Evolutionary conservation across 1,140 invertebrate species (phyloP).

Genomic region (Pseudomyrmex pallidus): DNA sequence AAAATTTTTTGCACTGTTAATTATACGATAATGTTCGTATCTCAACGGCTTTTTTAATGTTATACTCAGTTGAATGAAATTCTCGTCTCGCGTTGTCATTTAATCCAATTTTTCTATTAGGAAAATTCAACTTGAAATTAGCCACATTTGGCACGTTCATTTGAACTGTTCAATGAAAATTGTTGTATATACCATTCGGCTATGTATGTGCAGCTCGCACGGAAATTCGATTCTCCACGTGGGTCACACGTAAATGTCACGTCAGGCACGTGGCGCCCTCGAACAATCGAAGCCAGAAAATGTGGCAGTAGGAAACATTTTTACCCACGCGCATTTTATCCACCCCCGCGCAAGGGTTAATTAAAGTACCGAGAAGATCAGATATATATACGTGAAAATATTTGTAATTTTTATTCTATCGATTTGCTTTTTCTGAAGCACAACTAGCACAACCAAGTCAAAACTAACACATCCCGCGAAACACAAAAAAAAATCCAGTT

Average conservation of each 20-base stretch:
- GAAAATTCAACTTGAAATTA: not conserved
- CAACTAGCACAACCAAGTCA: too few relatives aligned
- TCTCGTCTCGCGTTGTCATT: conserved; percentile 17
- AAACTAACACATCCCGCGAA: too few relatives aligned
- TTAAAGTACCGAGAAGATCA: not conserved
- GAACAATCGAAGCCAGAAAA: conserved; percentile 58
- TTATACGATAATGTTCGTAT: not conserved
- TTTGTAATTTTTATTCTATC: too few relatives aligned
- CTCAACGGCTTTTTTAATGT: not conserved
- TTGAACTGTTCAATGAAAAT: conserved; percentile 24
- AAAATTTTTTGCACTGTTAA: not conserved
- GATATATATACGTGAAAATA: too few relatives aligned
- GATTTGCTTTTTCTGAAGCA: too few relatives aligned
- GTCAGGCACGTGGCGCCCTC: conserved; percentile 71
- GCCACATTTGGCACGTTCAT: not conserved
- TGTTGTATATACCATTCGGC: not conserved
- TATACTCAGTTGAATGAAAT: not conserved
- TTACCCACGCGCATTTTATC: not conserved
- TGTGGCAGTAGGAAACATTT: conserved; percentile 29
- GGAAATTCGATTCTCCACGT: not conserved
- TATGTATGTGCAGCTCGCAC: not conserved
- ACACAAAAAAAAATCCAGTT: too few relatives aligned
- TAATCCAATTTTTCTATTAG: conserved; percentile 31
- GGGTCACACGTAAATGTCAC: conserved; percentile 19
- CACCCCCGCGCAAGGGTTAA: not conserved